Evolutionary conservation across 2,888 invertebrate genomes (phyloP), one percentile per base, ranked within the genome.

Genomic region (Drosophila yooni): DNA sequence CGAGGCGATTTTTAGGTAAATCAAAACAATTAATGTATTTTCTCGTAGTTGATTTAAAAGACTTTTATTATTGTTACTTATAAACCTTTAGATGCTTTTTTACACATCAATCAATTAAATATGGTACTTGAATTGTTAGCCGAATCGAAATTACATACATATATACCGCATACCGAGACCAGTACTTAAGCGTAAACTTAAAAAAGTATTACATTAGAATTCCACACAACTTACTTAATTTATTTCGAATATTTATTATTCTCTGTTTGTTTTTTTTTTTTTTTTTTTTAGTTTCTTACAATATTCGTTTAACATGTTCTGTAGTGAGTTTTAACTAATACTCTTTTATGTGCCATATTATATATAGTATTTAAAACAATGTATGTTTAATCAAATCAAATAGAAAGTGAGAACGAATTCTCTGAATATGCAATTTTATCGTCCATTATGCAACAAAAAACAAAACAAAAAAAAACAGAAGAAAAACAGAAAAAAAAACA

Each of bases 191-290:
- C 68, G 58, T 68, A 70, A 81, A 84, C 81, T 75, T 83, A 81
- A 70, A 83, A 79, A 87, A 87, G 87, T 87, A 87, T 87, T 87
- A 87, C 69, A 87, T 87, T 87, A 87, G 87, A 87, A 87, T 87
- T 87, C 87, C 87, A 87, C 87, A 87, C 83, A 59, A 77, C 72
- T 70, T 83, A 64, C 54, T 80, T 63, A 51, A 56, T 48, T 53
- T 54, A 70, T 40, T 59, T 46, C 4, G 15, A 46, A 46, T 51
- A 31, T 31, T 48, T 57, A 25, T 43, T 65, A 21, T 21, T 56
- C 52, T 62, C 74, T 57, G 60, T 46, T 53, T 72, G 63, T 34
- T 29, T 67, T 51, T 54, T 21, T 43, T 60, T 56, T n/a, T 40
- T 53, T 67, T 25, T 31, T 18, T 21, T 21, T 21, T 21, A 21